Evolutionary conservation across 1,140 invertebrate genomes (phyloP), one percentile per base, ranked within the genome.

Genomic region (Cylas formicarius): DNA sequence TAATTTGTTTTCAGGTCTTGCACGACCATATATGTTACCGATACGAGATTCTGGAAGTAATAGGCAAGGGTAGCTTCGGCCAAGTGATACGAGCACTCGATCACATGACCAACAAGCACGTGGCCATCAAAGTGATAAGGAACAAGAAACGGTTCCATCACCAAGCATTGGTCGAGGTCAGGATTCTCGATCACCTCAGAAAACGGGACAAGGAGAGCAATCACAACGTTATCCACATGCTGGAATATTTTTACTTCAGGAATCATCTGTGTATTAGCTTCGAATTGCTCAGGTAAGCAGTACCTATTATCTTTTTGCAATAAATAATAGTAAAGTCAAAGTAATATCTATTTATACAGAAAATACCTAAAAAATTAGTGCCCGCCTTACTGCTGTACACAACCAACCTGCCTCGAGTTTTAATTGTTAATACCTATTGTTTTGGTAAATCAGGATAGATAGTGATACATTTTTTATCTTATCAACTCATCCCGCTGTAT

Each of bases 211-310:
- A 84, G 48, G 91, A 97, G 59, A 80, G 84, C 61, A 76, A 79
- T 58, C 87, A 94, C 74, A 95, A 94, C 69, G 86, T 96, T 48
- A 93, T 96, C 57, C 90, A 95, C 62, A 97, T 97, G 90, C 72
- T 90, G 56, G 91, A 95, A 60, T 93, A 92, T 63, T 96, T 96
- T 70, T 94, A 92, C 71, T 97, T 96, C 73, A 78, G 92, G 48
- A 96, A 95, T 71, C 95, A 99, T 73, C 78, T 98, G 55, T 98
- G 94, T 72, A 97, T 98, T 65, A 96, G 89, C 57, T 98, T 99
- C 68, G 94, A 97, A 75, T 75, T 97, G 37, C 88, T 97, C 81
- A 89, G 86, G 88, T 90, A 57, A 74, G 75, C 71, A 31, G 26
- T 10, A 36, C 7, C 19, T 38, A n/a, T n/a, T n/a, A n/a, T n/a